Evolutionary conservation across 2,113 vertebrate species (phyloP), one percentile per base, ranked within the genome.

Genomic region (Cisticola juncidis): DNA sequence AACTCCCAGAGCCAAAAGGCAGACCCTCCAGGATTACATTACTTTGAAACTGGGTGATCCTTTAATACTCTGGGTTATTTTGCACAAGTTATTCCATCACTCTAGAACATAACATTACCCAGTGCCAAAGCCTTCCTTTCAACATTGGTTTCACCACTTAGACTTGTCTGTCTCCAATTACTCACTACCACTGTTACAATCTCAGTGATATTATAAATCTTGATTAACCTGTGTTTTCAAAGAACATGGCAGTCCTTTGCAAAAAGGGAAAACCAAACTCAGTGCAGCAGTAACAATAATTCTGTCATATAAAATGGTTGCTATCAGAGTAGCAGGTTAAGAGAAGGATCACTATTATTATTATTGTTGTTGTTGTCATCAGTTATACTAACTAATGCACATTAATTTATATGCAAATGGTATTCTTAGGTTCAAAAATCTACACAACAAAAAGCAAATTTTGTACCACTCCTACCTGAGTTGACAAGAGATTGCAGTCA

Each of bases 401-500:
- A 48, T 69, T 71, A 14, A 56, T 45, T 74, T 60, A 66, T 5
- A 7, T 19, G 20, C 31, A 68, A 95, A 88, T 5, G 1, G 6
- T 48, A 71, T 64, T 38, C 56, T 87, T 31, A 23, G 15, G 17
- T 69, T 65, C 40, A 57, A 94, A 82, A 7, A 80, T 1, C 25
- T 31, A 24, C 12, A 31, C 9, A 81, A 71, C 5, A 45, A 40
- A 66, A 72, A 65, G 10, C 3, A 24, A 16, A 24, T 35, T 40
- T 53, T 76, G 82, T 11, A 18, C 47, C 69, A 60, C 26, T 74
- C 71, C 53, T 97, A 99, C 99, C 99, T 99, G 99, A 84, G 99
- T 99, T 18, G 99, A 99, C 80, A 99, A 97, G 64, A 99, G 98
- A 97, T 99, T 99, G 86, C 99, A 99, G 97, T 99, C 99, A 68